Evolutionary conservation across 2,888 invertebrate species (phyloP).

Genomic region (Polia nebulosa): DNA sequence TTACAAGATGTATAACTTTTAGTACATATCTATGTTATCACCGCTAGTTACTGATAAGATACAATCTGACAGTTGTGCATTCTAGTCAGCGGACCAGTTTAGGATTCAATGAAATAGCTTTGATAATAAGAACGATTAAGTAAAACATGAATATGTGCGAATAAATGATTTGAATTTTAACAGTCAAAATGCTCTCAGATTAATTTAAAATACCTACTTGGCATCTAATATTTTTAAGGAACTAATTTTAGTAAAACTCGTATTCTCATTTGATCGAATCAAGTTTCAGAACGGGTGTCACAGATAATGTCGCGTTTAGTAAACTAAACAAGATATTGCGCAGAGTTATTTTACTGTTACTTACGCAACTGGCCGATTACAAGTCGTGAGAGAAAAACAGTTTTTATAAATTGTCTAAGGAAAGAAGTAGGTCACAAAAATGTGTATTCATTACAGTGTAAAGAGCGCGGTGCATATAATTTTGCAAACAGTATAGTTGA

Average conservation of each 20-base stretch:
- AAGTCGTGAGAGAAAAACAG: constrained; percentile 47
- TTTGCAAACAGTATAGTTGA: background rate
- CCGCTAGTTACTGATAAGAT: constrained; percentile 75
- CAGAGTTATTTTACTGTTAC: constrained; percentile 26
- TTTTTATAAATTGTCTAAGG: constrained; percentile 43
- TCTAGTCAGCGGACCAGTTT: constrained; percentile 26
- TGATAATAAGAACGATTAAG: background rate
- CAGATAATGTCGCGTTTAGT: constrained; percentile 32
- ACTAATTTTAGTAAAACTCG: background rate
- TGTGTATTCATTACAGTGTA: constrained; percentile 26
- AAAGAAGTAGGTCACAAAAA: constrained; percentile 37
- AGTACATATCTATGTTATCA: constrained; percentile 68
- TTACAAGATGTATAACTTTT: constrained; percentile 44
- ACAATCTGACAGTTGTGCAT: constrained; percentile 56
- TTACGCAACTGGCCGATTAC: constrained; percentile 38
- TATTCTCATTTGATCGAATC: constrained; percentile 1
- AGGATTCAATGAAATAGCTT: background rate
- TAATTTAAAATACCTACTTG: background rate
- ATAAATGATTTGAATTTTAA: background rate
- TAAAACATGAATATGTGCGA: background rate
- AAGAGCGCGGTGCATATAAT: constrained; percentile 4
- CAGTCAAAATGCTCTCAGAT: background rate
- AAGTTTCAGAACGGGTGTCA: constrained; percentile 54
- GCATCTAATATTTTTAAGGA: background rate
- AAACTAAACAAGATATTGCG: constrained; percentile 32